Percentiles rank a stretch among this genome's conserved stretches.
Evolutionary conservation across 2,797 vertebrate genomes (phyloP).

Genomic region (Furcifer pardalis): DNA sequence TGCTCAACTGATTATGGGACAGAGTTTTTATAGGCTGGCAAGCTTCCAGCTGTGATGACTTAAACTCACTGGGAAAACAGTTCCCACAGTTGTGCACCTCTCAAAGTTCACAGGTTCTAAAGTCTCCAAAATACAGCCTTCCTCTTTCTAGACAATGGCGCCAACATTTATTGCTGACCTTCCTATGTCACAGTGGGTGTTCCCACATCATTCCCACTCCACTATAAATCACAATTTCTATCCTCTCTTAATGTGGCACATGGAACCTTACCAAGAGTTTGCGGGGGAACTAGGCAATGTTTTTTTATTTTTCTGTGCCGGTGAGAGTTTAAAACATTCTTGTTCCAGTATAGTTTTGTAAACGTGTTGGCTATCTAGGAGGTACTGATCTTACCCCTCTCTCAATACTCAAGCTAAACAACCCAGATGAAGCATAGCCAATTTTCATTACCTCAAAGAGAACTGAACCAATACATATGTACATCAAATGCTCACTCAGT

Average conservation of each 20-base stretch:
- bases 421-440: neutral
- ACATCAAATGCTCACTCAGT: too few relatives aligned
- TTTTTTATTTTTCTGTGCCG: neutral
- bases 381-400: neutral
- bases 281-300: neutral
- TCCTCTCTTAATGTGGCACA: neutral
- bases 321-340: neutral
- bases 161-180: neutral
- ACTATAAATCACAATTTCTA: neutral
- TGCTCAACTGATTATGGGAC: accelerated
- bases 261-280: neutral
- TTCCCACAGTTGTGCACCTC: conserved; percentile 39
- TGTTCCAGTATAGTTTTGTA: neutral
- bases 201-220: neutral
- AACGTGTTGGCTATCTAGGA: neutral
- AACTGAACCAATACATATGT: neutral
- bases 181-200: neutral
- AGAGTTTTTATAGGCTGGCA: conserved; percentile 9
- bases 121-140: too few relatives aligned
- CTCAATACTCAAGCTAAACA: neutral
- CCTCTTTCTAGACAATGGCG: neutral
- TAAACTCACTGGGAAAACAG: neutral
- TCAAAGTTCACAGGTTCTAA: neutral
- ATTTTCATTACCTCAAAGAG: neutral
- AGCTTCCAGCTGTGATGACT: conserved; percentile 26